phyloP scores from a whole-genome alignment of 2,888 invertebrate species.

The Alviniconcha strummeri region DNA sequence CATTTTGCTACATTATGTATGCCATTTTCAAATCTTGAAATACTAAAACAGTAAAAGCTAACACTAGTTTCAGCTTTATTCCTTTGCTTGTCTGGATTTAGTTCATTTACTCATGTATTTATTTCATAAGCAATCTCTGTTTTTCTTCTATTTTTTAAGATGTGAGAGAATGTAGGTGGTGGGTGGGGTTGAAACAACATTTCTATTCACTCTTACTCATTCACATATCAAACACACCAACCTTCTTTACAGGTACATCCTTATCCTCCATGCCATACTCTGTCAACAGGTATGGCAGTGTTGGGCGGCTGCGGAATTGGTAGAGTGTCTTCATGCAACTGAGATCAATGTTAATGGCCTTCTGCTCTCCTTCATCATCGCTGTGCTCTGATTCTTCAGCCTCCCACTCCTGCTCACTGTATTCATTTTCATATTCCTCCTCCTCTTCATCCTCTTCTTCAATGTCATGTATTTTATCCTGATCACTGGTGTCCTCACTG shows the following conservation, averaged over 20 bases:
- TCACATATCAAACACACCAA: background rate
- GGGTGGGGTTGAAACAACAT: too few species aligned
- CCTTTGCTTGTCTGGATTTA: too few species aligned
- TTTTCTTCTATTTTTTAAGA: too few species aligned
- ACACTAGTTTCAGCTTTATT: too few species aligned
- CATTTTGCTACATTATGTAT: too few species aligned
- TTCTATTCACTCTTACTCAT: background rate
- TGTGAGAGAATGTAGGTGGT: too few species aligned
- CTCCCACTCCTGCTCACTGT: background rate
- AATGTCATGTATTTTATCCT: background rate
- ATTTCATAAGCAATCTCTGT: too few species aligned
- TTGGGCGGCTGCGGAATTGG: slow-evolving; percentile 27
- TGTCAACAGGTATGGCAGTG: slow-evolving; percentile 41
- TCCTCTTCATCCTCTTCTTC: background rate
- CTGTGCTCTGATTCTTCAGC: background rate
- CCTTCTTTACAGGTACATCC: slow-evolving; percentile 17
- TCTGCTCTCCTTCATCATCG: background rate
- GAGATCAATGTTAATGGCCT: background rate
- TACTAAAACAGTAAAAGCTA: too few species aligned
- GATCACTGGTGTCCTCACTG: background rate
- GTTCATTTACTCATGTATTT: too few species aligned
- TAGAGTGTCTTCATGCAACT: slow-evolving; percentile 17
- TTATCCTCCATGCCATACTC: slow-evolving; percentile 42
- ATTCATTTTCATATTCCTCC: background rate
- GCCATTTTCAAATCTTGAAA: too few species aligned